These are phyloP conservation scores for Saturnia pavonia DNA, from an alignment of 2,888 invertebrate species.

Conservation along the genomic window DNA sequence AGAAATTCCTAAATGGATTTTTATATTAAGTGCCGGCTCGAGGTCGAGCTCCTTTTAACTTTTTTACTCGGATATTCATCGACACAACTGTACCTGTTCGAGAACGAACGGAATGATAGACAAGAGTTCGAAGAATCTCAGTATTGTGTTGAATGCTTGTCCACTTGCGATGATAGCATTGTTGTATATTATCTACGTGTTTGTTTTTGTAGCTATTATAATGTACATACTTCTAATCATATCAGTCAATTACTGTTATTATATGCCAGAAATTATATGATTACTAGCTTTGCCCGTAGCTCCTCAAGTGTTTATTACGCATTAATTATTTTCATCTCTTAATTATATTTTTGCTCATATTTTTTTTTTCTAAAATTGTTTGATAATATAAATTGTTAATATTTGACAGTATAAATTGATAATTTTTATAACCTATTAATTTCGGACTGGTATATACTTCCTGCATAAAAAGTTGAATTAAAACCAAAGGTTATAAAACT, in stretches of 20 bases:
- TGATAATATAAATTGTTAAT: too few species aligned
- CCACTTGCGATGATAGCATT: constrained; percentile 18
- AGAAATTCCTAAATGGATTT: constrained; percentile 71
- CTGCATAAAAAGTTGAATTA: too few species aligned
- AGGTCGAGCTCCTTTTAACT: constrained; percentile 49
- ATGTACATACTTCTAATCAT: constrained; percentile 6
- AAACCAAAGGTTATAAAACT: too few species aligned
- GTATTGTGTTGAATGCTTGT: constrained; percentile 3
- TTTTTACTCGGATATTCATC: constrained; percentile 44
- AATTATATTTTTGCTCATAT: too few species aligned
- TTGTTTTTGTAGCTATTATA: neutral
- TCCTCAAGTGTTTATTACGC: too few species aligned
- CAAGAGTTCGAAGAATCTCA: constrained; percentile 12
- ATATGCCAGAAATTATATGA: neutral
- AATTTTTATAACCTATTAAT: too few species aligned
- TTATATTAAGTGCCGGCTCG: constrained; percentile 48
- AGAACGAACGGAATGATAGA: constrained; percentile 34
- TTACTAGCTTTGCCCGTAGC: too few species aligned
- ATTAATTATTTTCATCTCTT: too few species aligned
- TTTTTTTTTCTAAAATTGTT: too few species aligned
- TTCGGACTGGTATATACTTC: too few species aligned
- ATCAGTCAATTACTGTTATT: neutral
- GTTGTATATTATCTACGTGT: constrained; percentile 13
- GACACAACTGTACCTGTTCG: constrained; percentile 40
- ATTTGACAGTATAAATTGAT: too few species aligned